These are phyloP conservation scores for Phyllotreta striolata DNA, from an alignment of 2,888 invertebrate species.

Conservation along the genomic window DNA sequence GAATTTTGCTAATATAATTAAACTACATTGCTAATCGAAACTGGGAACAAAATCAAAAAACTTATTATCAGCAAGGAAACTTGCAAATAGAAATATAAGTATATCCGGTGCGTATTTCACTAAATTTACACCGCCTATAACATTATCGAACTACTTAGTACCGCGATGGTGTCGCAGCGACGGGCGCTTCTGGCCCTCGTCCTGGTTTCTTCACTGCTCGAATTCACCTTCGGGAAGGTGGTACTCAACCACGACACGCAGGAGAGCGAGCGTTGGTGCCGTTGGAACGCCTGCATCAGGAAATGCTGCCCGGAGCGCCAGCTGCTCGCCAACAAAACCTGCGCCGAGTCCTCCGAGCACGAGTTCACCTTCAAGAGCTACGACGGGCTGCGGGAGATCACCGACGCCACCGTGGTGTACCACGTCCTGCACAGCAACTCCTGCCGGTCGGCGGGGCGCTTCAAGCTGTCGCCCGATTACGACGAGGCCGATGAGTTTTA, in stretches of 20 bases:
- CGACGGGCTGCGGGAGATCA: conserved; percentile 34
- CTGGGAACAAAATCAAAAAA: too few species aligned
- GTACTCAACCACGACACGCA: conserved; percentile 32
- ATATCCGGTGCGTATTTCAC: conserved; percentile 7
- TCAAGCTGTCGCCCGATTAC: conserved; percentile 33
- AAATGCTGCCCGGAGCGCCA: conserved; percentile 46
- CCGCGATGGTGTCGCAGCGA: conserved; percentile 18
- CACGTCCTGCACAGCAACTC: conserved; percentile 38
- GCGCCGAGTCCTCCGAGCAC: conserved; percentile 24
- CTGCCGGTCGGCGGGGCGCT: conserved; percentile 31
- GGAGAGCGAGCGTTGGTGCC: conserved; percentile 35
- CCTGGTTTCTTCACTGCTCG: conserved; percentile 12
- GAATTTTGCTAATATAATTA: conserved; percentile 5
- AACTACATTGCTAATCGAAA: background rate
- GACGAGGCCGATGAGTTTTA: conserved; percentile 34
- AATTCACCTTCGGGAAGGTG: background rate
- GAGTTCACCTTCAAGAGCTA: conserved; percentile 37
- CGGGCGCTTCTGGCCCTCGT: conserved; percentile 3
- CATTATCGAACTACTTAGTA: background rate
- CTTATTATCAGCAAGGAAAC: conserved; percentile 28
- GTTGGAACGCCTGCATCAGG: conserved; percentile 33
- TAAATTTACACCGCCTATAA: conserved; percentile 7
- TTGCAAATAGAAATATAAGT: conserved; percentile 15
- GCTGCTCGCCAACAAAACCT: conserved; percentile 33
- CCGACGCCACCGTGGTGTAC: conserved; percentile 28